Conservation (phyloP, 2,888 invertebrate genomes). For the Philhelius pedissequus region DNA sequence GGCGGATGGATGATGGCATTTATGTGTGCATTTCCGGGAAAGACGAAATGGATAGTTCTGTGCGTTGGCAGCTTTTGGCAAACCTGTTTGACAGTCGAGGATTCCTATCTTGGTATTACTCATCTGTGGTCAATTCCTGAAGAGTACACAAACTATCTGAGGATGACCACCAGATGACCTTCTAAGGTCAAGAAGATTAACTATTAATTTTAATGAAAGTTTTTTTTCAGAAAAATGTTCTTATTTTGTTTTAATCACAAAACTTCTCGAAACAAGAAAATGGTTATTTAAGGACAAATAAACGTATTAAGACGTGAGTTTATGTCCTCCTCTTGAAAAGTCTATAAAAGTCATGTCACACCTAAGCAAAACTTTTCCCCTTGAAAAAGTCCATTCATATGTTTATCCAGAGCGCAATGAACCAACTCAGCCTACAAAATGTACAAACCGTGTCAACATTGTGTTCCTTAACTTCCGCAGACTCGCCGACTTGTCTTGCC, state of each 20-base stretch:
- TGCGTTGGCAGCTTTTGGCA: too few relatives aligned
- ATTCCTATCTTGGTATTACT: too few relatives aligned
- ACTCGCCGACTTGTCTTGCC: slow-evolving; percentile 22
- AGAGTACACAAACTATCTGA: too few relatives aligned
- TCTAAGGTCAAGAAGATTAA: too few relatives aligned
- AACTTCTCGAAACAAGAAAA: not conserved
- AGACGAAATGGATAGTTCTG: too few relatives aligned
- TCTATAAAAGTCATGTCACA: not conserved
- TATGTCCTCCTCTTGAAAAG: not conserved
- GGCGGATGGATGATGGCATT: too few relatives aligned
- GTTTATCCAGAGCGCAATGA: slow-evolving; percentile 16
- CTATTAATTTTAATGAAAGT: too few relatives aligned
- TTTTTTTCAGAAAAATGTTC: not conserved
- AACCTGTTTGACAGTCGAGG: too few relatives aligned
- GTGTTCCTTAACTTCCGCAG: slow-evolving; percentile 38
- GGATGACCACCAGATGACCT: too few relatives aligned
- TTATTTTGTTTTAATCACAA: not conserved
- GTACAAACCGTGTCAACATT: slow-evolving; percentile 23
- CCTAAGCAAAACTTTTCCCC: not conserved
- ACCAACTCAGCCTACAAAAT: slow-evolving; percentile 5
- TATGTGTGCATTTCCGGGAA: too few relatives aligned
- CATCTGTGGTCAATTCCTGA: too few relatives aligned
- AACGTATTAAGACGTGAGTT: not conserved
- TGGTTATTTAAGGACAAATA: not conserved
- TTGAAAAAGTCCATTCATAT: not conserved